Base-by-base conservation (phyloP, 1,140 invertebrate species). In the Dysdera silvatica region DNA sequence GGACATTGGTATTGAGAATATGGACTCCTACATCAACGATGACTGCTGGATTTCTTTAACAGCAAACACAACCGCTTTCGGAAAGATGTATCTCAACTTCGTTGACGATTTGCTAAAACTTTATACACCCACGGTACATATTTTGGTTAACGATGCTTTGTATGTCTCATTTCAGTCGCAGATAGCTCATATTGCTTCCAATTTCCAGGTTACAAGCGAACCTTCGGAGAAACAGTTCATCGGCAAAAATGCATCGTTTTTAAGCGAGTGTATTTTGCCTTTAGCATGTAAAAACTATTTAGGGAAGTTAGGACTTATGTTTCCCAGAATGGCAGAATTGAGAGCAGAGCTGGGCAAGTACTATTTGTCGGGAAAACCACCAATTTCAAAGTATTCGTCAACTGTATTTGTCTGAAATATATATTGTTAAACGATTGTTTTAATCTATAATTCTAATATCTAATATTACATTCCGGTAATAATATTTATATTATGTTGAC, bases 31-130 rank as follows among this genome's bases (percentile, higher is more conserved):
- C 77, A 52, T 73, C 72, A 78, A 20, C 26, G 85, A 84, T 66
- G 82, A 85, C 61, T 82, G 78, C 68, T 84, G 83, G 79, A 75
- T 88, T n/a, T 77, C 80, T 18, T 73, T 89, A 56, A 88, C 87
- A 0, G 76, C 77, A 65, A 89, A 85, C 70, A 87, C 83, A 12
- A 71, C 87, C 16, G 78, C 83, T 37, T 89, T 89, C 73, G 80
- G 82, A 14, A 86, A 84, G 73, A 74, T 84, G 16, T 86, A 82
- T 68, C 69, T 87, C 12, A 78, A 79, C 26, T 77, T 88, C 40
- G 69, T 86, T 4, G 81, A 85, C 40, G 86, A 88, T 72, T 81
- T 87, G 65, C 71, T 88, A 49, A 82, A 82, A 58, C 74, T 89
- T 7, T 78, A 81, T 68, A 84, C 82, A 1, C 78, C 80, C 2